These are phyloP conservation scores for Tenebrosternarchus preto DNA, from an alignment of 2,113 vertebrate genomes.

Conservation along the genomic window DNA sequence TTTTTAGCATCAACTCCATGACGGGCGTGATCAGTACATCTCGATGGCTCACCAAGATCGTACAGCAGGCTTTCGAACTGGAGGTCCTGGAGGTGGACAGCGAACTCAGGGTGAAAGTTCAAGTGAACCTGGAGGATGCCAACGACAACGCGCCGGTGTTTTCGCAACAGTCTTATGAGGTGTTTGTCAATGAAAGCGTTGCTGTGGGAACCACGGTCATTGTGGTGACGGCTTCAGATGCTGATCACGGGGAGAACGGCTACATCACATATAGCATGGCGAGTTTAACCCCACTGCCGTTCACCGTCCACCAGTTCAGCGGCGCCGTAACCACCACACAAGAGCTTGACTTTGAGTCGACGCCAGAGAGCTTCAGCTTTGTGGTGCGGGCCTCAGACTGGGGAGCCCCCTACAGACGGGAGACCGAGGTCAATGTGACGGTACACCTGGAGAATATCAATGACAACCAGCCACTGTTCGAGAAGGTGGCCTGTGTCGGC, in stretches of 20 bases:
- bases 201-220: conserved; percentile 81
- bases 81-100: conserved; percentile 78
- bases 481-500: conserved; percentile 91
- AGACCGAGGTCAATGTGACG: conserved; percentile 92
- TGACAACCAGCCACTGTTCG: conserved; percentile 94
- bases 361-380: conserved; percentile 88
- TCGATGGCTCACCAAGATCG: conserved; percentile 78
- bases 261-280: conserved; percentile 97
- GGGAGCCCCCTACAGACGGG: conserved; percentile 94
- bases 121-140: conserved; percentile 83
- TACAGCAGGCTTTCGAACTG: conserved; percentile 83
- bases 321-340: conserved; percentile 87
- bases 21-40: conserved; percentile 89
- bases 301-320: conserved; percentile 94
- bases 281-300: conserved; percentile 84
- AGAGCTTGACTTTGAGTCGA: conserved; percentile 93
- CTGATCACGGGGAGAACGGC: conserved; percentile 92
- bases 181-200: conserved; percentile 90
- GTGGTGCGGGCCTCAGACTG: conserved; percentile 94
- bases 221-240: conserved; percentile 84
- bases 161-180: conserved; percentile 80
- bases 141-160: conserved; percentile 93
- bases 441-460: conserved; percentile 90
- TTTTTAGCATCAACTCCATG: conserved; percentile 86
- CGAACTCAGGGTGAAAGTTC: conserved; percentile 80